Evolutionary conservation across 2,797 vertebrate genomes (phyloP), one percentile per base, ranked within the genome.

Genomic region (Trematomus bernacchii): DNA sequence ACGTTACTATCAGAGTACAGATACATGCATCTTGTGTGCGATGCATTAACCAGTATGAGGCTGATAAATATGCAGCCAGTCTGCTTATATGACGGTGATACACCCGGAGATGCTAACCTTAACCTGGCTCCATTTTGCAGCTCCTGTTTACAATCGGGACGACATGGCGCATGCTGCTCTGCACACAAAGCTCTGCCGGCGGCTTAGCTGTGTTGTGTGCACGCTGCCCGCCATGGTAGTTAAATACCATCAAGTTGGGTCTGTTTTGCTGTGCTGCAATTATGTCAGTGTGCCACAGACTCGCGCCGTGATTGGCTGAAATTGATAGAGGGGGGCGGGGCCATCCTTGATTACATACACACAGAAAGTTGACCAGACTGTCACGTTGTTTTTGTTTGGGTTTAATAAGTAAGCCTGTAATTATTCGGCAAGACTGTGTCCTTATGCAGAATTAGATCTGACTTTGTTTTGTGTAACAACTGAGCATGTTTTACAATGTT

Each of bases 281-380:
- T 93, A 89, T 93, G 94, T 93, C 91, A 94, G 96, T 96, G 94
- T 95, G 94, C 92, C 90, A 91, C 77, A 76, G 89, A 78, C 79
- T 85, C 67, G 89, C 76, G 77, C 92, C 74, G 90, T 84, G 92
- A 96, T 96, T 97, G 97, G 97, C 89, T 94, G 94, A 80, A 92
- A 90, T 88, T 94, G 92, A 96, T 95, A 87, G 91, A 94, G 92
- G 95, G 95, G 95, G 97, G 96, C 94, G 96, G 92, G 91, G 91
- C 79, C 90, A 88, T 57, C 61, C 75, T 90, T 90, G 95, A 95
- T 93, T 92, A 87, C 83, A 89, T 86, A 89, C 96, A 90, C 86
- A 90, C 89, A 86, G 83, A 86, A 74, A 91, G 91, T 93, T 91
- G 80, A 87, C 70, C 85, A 83, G 85, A 79, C 83, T 91, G 91